These are phyloP conservation scores for Incurvaria masculella DNA, from an alignment of 2,888 invertebrate genomes.

Conservation along the genomic window DNA sequence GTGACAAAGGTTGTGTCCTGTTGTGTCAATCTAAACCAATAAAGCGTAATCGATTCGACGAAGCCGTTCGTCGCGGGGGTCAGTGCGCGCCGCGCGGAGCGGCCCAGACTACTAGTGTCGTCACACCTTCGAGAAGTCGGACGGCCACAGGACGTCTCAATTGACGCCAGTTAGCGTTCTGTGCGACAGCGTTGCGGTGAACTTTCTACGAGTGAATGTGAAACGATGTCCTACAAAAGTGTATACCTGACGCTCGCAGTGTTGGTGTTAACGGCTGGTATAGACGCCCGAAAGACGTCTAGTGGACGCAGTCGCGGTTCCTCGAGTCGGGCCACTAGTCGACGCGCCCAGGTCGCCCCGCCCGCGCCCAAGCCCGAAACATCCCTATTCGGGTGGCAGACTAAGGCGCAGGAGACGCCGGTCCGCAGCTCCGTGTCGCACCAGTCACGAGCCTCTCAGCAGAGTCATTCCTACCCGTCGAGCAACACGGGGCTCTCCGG, in stretches of 20 bases:
- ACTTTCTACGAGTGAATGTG: background rate
- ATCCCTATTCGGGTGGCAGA: constrained; percentile 43
- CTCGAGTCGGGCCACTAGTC: constrained; percentile 30
- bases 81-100: background rate
- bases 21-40: background rate
- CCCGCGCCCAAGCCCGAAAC: constrained; percentile 34
- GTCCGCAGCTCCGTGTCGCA: background rate
- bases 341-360: constrained; percentile 30
- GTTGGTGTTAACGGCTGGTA: background rate
- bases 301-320: constrained; percentile 32
- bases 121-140: background rate
- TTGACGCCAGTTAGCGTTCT: background rate
- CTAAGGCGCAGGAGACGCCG: constrained; percentile 19
- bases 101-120: background rate
- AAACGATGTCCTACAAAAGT: background rate
- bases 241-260: background rate
- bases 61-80: background rate
- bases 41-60: background rate
- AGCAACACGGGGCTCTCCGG: constrained; percentile 20
- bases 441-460: constrained; percentile 9
- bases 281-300: constrained; percentile 24
- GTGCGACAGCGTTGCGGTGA: background rate
- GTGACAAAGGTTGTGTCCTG: background rate
- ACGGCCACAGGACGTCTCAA: background rate
- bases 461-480: constrained; percentile 20